These are phyloP conservation scores for Gastrophysa polygoni DNA, from an alignment of 2,888 invertebrate genomes.

Conservation along the genomic window DNA sequence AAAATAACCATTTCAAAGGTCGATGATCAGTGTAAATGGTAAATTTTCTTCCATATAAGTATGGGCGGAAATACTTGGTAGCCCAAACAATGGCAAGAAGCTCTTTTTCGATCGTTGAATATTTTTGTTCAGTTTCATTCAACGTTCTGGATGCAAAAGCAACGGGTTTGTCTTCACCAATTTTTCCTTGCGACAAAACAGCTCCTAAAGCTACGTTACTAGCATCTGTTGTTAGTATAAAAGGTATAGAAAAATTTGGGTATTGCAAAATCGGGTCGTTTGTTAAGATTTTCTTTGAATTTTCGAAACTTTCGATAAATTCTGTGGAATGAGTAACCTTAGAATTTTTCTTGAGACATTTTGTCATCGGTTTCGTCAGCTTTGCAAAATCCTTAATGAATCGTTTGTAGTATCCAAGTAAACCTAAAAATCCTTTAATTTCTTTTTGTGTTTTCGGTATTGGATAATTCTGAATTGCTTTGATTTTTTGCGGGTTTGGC, in stretches of 20 bases:
- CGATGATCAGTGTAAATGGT: too few species aligned
- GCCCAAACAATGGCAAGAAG: too few species aligned
- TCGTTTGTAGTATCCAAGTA: not conserved
- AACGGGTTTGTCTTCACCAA: not conserved
- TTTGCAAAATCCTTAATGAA: not conserved
- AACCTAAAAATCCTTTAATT: not conserved
- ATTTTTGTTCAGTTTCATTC: not conserved
- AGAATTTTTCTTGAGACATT: not conserved
- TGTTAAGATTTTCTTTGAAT: too few species aligned
- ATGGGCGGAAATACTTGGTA: too few species aligned
- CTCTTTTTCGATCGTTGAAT: not conserved
- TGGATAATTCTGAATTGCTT: not conserved
- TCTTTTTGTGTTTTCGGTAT: not conserved
- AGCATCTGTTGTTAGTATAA: slow-evolving; percentile 17
- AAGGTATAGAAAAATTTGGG: slow-evolving; percentile 17
- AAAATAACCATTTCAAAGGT: not conserved
- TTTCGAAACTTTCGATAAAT: too few species aligned
- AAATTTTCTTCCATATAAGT: too few species aligned
- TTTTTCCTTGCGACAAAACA: slow-evolving; percentile 18
- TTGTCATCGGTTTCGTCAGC: not conserved
- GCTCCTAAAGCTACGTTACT: slow-evolving; percentile 16
- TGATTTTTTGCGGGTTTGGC: not conserved
- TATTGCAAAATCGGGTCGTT: slow-evolving; percentile 13
- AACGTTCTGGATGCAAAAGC: not conserved
- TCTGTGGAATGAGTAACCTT: not conserved